Base-by-base conservation (phyloP, 2,113 vertebrate species). In the Mesoclemmys tuberculata region DNA sequence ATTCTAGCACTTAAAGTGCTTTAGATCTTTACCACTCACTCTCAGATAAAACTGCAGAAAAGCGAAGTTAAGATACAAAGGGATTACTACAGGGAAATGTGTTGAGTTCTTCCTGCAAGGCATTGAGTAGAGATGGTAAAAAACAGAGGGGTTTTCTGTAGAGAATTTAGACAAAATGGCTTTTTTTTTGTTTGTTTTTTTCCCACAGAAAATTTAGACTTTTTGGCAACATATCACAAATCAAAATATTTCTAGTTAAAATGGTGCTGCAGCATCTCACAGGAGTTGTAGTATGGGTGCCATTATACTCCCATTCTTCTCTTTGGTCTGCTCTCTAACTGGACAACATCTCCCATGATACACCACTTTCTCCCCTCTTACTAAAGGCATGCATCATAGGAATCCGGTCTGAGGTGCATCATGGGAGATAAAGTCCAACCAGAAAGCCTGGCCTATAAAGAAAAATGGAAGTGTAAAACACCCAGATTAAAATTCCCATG, bases 11-110 rank as follows among this genome's bases (percentile, higher is more conserved):
- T 88, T 92, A 75, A 78, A 8, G 82, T 92, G 82, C 49, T 46
- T 88, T 95, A 94, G 86, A 88, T 94, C 35, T 90, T 54, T 84
- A 58, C 55, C 85, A 85, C 74, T 82, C 3, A 38, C 21, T 85
- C 82, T 92, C 78, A 89, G 89, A 86, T 24, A 88, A 93, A 87
- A 90, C 27, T 26, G 19, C 38, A 90, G 64, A 84, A 78, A 92
- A 68, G 5, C 29, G 92, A 68, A 84, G 38, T 21, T 78, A 90
- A 54, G 54, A 80, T 92, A 90, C 92, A 75, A 85, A 41, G 38
- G 80, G 27, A 82, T 5, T 89, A 64, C 12, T 11, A 80, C 49
- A 88, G 61, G 26, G 29, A 64, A 64, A 64, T 64, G 31, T 41
- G 21, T 10, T 74, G 38, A 24, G 9, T 74, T 74, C 68, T 41